Conservation (phyloP, 2,113 vertebrate genomes). For the Himantopus leucocephalus region DNA sequence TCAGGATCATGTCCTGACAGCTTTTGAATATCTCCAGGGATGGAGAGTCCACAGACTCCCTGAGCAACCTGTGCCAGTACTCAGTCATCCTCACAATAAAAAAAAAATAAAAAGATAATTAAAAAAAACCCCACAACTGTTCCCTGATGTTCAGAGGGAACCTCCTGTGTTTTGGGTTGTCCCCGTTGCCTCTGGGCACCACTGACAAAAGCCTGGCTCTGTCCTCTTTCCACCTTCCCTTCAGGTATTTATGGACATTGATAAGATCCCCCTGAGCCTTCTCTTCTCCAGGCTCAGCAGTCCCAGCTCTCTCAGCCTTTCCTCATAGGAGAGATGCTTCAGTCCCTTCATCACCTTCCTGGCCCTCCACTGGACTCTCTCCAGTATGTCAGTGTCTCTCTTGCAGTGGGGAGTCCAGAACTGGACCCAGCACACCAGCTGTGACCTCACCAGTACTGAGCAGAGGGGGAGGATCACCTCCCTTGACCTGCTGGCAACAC, state of each 20-base stretch:
- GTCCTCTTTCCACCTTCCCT: not conserved
- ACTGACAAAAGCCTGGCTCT: not conserved
- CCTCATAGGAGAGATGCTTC: not conserved
- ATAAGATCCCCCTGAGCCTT: not conserved
- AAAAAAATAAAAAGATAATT: not conserved
- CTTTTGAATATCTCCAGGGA: not conserved
- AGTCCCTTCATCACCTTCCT: not conserved
- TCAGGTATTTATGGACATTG: not conserved
- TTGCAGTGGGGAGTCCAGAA: not conserved
- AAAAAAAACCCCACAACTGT: no score
- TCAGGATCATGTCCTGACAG: not conserved
- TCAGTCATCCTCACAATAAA: not conserved
- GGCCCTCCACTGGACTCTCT: not conserved
- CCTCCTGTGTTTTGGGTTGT: not conserved
- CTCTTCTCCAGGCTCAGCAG: not conserved
- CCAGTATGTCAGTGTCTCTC: not conserved
- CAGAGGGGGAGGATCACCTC: not conserved
- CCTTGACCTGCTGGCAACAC: accelerated
- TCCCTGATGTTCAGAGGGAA: not conserved
- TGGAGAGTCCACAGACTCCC: not conserved
- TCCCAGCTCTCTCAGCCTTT: not conserved
- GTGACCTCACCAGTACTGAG: not conserved
- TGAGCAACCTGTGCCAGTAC: not conserved
- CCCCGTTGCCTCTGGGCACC: not conserved
- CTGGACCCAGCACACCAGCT: not conserved